phyloP scores from a whole-genome alignment of 2,888 invertebrate genomes.

The Mystacides longicornis region DNA sequence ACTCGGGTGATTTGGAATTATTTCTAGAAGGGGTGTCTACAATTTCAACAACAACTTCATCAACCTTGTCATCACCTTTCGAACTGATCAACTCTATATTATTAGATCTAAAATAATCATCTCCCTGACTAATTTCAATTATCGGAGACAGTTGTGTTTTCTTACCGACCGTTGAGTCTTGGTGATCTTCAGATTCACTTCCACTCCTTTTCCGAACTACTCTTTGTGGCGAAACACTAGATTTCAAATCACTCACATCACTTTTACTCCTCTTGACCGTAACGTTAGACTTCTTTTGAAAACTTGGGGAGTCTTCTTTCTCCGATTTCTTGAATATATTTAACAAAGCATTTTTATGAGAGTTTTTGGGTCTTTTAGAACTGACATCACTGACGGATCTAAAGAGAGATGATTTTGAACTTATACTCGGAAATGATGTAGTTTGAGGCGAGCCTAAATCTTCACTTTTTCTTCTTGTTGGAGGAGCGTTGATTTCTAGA shows the following conservation, averaged over 20 bases:
- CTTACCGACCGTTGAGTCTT: conserved; percentile 47
- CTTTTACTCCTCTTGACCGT: conserved; percentile 55
- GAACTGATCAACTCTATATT: conserved; percentile 33
- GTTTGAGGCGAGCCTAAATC: conserved; percentile 37
- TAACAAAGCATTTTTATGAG: conserved; percentile 58
- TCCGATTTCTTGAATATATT: conserved; percentile 58
- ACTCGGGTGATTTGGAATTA: conserved; percentile 28
- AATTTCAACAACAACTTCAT: conserved; percentile 38
- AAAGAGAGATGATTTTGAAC: conserved; percentile 21
- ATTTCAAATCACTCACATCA: conserved; percentile 57
- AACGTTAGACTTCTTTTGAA: conserved; percentile 26
- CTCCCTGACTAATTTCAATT: conserved; percentile 66
- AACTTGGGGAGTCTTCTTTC: conserved; percentile 41
- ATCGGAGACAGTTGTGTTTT: conserved; percentile 72
- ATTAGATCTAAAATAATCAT: conserved; percentile 56
- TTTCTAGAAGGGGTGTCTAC: conserved; percentile 30
- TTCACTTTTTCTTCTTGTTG: conserved; percentile 47
- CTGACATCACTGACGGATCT: conserved; percentile 54
- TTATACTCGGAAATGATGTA: conserved; percentile 27
- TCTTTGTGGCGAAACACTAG: conserved; percentile 40
- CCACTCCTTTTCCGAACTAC: conserved; percentile 52
- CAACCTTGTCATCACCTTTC: conserved; percentile 32
- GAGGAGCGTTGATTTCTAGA: conserved; percentile 22
- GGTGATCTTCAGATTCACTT: conserved; percentile 54
- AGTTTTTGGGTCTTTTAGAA: conserved; percentile 35